These are phyloP conservation scores for Rhamnusium bicolor DNA, from an alignment of 2,888 invertebrate genomes.

Conservation along the genomic window DNA sequence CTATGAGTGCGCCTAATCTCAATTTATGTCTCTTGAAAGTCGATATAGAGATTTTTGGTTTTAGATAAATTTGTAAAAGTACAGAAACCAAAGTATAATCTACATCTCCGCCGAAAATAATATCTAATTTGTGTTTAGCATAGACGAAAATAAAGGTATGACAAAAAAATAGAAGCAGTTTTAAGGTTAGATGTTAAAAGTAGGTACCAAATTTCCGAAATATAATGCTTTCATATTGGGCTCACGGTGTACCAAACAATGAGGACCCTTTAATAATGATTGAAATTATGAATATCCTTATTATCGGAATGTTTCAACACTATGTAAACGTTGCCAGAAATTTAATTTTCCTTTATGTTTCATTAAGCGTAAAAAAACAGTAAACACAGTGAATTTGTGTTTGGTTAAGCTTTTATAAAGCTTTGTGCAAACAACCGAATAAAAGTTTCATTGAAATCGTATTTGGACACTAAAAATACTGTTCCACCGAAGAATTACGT, in stretches of 20 bases:
- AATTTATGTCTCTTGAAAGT: no score
- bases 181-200: no score
- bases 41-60: no score
- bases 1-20: no score
- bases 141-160: no score
- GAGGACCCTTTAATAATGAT: background rate
- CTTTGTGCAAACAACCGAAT: conserved; percentile 28
- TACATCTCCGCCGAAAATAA: no score
- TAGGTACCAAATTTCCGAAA: no score
- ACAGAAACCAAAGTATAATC: no score
- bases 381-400: conserved; percentile 21
- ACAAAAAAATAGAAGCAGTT: no score
- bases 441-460: conserved; percentile 15
- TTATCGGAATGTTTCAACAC: conserved; percentile 8
- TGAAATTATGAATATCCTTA: conserved; percentile 26
- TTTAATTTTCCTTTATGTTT: conserved; percentile 38
- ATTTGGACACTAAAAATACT: conserved; percentile 18
- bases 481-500: background rate
- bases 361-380: conserved; percentile 37
- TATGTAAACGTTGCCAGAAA: conserved; percentile 35
- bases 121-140: no score
- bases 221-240: no score
- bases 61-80: no score
- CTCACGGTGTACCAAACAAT: background rate
- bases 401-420: conserved; percentile 32